Conservation (phyloP, 2,797 vertebrate genomes). For the Sebastes nivosus region DNA sequence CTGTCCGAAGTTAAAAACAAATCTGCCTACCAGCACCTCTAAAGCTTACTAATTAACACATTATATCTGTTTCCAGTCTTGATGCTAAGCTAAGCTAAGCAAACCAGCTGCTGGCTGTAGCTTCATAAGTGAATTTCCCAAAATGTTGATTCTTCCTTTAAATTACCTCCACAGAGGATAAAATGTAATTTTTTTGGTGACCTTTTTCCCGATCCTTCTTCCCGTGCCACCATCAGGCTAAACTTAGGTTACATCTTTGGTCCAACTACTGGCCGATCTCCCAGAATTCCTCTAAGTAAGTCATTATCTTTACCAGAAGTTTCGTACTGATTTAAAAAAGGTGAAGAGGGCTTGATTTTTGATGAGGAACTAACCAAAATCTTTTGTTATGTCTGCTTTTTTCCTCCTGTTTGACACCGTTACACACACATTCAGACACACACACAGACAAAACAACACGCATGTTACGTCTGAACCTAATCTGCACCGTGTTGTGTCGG, state of each 20-base stretch:
- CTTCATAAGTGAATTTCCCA: neutral
- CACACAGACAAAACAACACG: slow-evolving; percentile 15
- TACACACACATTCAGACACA: slow-evolving; percentile 22
- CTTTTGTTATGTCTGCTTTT: slow-evolving; percentile 3
- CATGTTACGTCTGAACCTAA: neutral
- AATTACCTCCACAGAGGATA: neutral
- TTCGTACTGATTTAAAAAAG: neutral
- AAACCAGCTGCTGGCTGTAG: neutral
- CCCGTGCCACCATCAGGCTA: too few relatives aligned
- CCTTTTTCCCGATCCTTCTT: too few relatives aligned
- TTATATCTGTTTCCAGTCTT: neutral
- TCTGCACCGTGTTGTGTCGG: slow-evolving; percentile 25
- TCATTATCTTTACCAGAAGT: neutral
- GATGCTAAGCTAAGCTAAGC: neutral
- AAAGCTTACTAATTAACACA: neutral
- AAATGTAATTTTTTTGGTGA: neutral
- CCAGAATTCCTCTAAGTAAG: neutral
- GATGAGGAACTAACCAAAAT: neutral
- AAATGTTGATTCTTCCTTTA: neutral
- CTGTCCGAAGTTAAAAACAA: neutral
- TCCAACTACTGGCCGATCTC: neutral
- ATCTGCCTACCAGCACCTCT: neutral
- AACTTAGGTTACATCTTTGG: too few relatives aligned
- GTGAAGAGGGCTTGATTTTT: neutral
- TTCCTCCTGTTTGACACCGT: slow-evolving; percentile 10